Evolutionary conservation across 2,888 invertebrate genomes (phyloP).

Genomic region (Acronicta alni): DNA sequence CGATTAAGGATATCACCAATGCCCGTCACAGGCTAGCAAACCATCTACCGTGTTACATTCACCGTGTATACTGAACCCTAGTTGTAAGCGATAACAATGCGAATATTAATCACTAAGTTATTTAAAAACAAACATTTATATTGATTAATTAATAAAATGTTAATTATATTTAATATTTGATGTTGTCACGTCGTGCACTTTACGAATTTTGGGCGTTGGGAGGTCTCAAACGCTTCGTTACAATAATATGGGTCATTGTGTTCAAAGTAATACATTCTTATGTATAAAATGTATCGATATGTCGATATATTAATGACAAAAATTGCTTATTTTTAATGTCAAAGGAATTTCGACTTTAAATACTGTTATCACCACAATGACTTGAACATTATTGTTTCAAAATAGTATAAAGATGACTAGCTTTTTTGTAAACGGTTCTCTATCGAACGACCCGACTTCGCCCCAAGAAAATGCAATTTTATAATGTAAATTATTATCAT

Average conservation of each 20-base stretch:
- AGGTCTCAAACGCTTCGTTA: constrained; percentile 1
- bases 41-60: background rate
- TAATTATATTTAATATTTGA: constrained; percentile 73
- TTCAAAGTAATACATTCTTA: constrained; percentile 16
- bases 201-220: constrained; percentile 48
- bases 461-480: constrained; percentile 67
- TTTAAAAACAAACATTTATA: constrained; percentile 71
- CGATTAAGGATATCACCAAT: background rate
- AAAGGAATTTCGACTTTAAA: no score
- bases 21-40: background rate
- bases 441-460: constrained; percentile 27
- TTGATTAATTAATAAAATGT: constrained; percentile 70
- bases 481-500: constrained; percentile 67
- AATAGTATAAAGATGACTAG: constrained; percentile 13
- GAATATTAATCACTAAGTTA: constrained; percentile 84
- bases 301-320: constrained; percentile 25
- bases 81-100: constrained; percentile 80
- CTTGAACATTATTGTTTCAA: constrained; percentile 18
- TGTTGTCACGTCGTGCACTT: constrained; percentile 81
- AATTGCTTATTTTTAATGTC: no score
- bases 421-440: constrained; percentile 17
- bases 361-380: constrained; percentile 7
- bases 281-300: constrained; percentile 40
- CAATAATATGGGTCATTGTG: constrained; percentile 13
- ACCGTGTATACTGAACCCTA: constrained; percentile 45